Conservation (phyloP, 1,140 invertebrate genomes). For the Rhynchophorus ferrugineus region DNA sequence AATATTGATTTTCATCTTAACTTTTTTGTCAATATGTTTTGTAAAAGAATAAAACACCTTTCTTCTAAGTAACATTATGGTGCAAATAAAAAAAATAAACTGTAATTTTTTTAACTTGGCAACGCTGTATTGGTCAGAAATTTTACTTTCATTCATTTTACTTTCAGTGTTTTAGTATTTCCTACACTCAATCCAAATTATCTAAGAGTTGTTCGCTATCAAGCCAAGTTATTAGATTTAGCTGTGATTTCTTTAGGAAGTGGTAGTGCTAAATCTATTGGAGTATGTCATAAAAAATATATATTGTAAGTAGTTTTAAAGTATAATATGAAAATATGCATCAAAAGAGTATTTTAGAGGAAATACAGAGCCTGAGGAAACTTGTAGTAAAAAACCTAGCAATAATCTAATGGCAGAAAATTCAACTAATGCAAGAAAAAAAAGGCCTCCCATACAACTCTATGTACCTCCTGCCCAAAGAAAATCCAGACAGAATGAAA, state of each 20-base stretch:
- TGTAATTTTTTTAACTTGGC: conserved; percentile 3
- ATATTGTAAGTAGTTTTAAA: conserved; percentile 23
- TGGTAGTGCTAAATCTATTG: conserved; percentile 25
- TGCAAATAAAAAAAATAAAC: no score
- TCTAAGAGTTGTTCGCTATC: conserved; percentile 32
- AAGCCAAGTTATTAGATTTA: conserved; percentile 33
- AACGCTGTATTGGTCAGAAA: conserved; percentile 12
- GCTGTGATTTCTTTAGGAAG: conserved; percentile 26
- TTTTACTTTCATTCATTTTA: conserved; percentile 37
- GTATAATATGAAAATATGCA: background rate
- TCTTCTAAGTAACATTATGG: no score
- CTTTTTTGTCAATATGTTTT: no score
- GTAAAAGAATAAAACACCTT: no score
- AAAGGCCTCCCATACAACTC: conserved; percentile 29
- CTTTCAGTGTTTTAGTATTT: conserved; percentile 36
- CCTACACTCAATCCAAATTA: conserved; percentile 32
- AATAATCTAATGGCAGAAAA: conserved; percentile 22
- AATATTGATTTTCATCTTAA: no score
- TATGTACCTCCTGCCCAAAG: conserved; percentile 37
- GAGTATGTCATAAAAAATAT: conserved; percentile 30
- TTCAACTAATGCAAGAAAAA: conserved; percentile 16
- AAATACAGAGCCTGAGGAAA: conserved; percentile 7
- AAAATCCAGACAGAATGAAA: conserved; percentile 5
- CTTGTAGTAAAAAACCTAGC: conserved; percentile 3
- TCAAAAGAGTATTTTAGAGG: conserved; percentile 11